phyloP scores from a whole-genome alignment of 2,888 invertebrate genomes.

The Apodemia zela region DNA sequence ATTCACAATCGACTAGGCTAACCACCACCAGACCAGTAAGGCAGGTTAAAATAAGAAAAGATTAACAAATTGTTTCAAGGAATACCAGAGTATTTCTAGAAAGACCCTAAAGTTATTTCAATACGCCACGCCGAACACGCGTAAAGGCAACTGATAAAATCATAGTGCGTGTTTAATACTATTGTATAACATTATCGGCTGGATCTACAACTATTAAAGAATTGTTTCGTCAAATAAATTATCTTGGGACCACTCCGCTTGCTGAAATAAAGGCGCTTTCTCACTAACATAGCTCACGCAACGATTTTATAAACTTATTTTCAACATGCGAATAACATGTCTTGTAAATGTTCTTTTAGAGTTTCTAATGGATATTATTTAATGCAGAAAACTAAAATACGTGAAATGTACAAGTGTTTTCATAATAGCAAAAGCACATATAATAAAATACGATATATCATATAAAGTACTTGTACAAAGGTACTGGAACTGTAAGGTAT shows the following conservation, averaged over 20 bases:
- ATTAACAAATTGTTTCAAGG: background rate
- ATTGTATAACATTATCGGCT: conserved; percentile 17
- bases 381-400: no score
- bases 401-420: no score
- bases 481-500: no score
- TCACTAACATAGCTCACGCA: conserved; percentile 7
- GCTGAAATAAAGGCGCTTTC: conserved; percentile 16
- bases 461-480: no score
- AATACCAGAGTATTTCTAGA: background rate
- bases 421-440: no score
- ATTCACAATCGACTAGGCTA: no score
- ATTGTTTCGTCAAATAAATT: conserved; percentile 22
- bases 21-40: no score
- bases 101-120: conserved; percentile 5
- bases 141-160: conserved; percentile 10
- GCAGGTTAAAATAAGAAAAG: no score
- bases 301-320: background rate
- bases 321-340: background rate
- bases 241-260: conserved; percentile 18
- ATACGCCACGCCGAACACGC: conserved; percentile 1
- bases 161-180: conserved; percentile 21
- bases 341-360: background rate
- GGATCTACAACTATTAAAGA: conserved; percentile 23
- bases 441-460: no score
- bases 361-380: no score